Evolutionary conservation across 2,888 invertebrate genomes (phyloP).

Genomic region (Slavum lentiscoides): DNA sequence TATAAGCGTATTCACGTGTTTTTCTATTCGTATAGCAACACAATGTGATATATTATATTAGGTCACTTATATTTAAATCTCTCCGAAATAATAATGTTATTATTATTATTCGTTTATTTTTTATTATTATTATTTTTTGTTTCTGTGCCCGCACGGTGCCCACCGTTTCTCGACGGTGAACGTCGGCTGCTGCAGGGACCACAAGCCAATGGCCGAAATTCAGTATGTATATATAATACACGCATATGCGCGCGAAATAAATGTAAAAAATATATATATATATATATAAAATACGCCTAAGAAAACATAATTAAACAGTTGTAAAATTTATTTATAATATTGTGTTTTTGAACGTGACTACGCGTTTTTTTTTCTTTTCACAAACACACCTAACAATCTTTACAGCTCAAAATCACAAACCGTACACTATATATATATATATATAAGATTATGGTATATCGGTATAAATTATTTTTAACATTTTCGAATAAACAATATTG

Average conservation of each 20-base stretch:
- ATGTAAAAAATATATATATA: neutral
- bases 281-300: neutral
- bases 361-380: too few species aligned
- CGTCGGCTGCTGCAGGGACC: constrained; percentile 13
- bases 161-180: neutral
- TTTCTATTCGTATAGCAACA: constrained; percentile 34
- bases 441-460: neutral
- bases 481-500: neutral
- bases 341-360: too few species aligned
- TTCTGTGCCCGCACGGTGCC: constrained; percentile 13
- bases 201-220: constrained; percentile 28
- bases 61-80: constrained; percentile 52
- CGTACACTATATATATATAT: too few species aligned
- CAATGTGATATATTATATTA: constrained; percentile 46
- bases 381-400: too few species aligned
- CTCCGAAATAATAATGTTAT: constrained; percentile 11
- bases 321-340: neutral
- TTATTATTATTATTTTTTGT: constrained; percentile 9
- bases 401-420: too few species aligned
- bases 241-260: too few species aligned
- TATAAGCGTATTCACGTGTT: constrained; percentile 38
- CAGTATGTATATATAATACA: constrained; percentile 4
- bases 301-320: constrained; percentile 3
- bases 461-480: neutral
- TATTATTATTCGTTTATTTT: constrained; percentile 37